Conservation (phyloP, 2,888 invertebrate genomes). For the Plagodis dolabraria region DNA sequence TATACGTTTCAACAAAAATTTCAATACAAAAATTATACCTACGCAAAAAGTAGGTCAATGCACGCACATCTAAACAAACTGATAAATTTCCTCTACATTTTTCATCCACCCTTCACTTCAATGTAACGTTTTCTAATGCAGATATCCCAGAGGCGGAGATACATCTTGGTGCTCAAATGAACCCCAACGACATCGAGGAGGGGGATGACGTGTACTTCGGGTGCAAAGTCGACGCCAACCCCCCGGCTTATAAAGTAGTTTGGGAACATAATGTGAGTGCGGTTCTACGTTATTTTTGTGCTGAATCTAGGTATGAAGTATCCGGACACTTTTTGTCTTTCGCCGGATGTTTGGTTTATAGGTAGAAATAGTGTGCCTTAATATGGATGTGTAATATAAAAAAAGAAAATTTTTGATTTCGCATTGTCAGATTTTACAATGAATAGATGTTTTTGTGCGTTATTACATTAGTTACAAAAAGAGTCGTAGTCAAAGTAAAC, state of each 20-base stretch:
- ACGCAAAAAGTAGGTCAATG: too few relatives aligned
- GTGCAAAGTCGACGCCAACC: conserved; percentile 79
- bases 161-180: conserved; percentile 76
- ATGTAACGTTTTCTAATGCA: conserved; percentile 41
- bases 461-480: too few relatives aligned
- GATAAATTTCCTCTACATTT: conserved; percentile 18
- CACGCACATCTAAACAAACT: background rate
- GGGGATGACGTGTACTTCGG: conserved; percentile 81
- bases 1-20: too few relatives aligned
- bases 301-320: background rate
- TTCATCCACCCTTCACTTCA: conserved; percentile 20
- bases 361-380: too few relatives aligned
- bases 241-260: conserved; percentile 80
- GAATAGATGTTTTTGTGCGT: too few relatives aligned
- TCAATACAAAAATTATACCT: too few relatives aligned
- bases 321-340: background rate
- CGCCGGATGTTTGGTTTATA: background rate
- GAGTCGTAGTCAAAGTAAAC: too few relatives aligned
- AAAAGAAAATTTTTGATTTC: too few relatives aligned
- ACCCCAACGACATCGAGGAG: conserved; percentile 82
- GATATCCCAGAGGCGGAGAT: conserved; percentile 75
- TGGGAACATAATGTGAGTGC: conserved; percentile 82
- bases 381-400: too few relatives aligned
- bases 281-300: conserved; percentile 3
- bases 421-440: too few relatives aligned